These are phyloP conservation scores for Acheta domesticus DNA, from an alignment of 2,888 invertebrate genomes.

Conservation along the genomic window DNA sequence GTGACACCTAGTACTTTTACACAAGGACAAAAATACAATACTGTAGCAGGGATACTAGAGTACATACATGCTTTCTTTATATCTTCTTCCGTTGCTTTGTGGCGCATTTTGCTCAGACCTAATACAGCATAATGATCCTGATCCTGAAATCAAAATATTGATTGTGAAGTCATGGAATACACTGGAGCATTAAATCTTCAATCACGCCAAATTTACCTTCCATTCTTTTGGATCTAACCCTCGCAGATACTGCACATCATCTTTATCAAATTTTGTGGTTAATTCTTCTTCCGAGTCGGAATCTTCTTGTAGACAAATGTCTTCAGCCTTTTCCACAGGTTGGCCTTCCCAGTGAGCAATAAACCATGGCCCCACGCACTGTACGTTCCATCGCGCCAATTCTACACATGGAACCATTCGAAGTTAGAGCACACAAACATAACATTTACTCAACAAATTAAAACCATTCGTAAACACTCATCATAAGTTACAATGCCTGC, in stretches of 20 bases:
- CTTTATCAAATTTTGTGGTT: constrained; percentile 48
- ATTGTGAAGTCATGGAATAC: too few relatives aligned
- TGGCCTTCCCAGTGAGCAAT: constrained; percentile 53
- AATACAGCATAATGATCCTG: constrained; percentile 97
- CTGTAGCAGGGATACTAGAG: too few relatives aligned
- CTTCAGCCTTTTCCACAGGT: constrained; percentile 53
- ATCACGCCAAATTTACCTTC: constrained; percentile 57
- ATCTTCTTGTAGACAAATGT: constrained; percentile 35
- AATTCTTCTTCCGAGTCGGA: constrained; percentile 12
- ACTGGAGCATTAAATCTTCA: not conserved
- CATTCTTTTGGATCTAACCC: constrained; percentile 93
- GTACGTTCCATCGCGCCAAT: not conserved
- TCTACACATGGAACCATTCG: not conserved
- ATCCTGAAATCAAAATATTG: constrained; percentile 50
- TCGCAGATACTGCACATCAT: constrained; percentile 77
- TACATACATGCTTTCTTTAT: constrained; percentile 88
- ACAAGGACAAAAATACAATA: too few relatives aligned
- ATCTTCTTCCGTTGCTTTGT: constrained; percentile 85
- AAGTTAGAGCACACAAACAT: not conserved
- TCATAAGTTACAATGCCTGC: too few relatives aligned
- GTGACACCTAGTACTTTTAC: too few relatives aligned
- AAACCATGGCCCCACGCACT: constrained; percentile 52
- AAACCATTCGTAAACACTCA: not conserved
- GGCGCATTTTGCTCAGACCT: constrained; percentile 78
- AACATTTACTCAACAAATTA: not conserved